phyloP scores from a whole-genome alignment of 2,113 vertebrate genomes.

The Nyctereutes procyonoides region DNA sequence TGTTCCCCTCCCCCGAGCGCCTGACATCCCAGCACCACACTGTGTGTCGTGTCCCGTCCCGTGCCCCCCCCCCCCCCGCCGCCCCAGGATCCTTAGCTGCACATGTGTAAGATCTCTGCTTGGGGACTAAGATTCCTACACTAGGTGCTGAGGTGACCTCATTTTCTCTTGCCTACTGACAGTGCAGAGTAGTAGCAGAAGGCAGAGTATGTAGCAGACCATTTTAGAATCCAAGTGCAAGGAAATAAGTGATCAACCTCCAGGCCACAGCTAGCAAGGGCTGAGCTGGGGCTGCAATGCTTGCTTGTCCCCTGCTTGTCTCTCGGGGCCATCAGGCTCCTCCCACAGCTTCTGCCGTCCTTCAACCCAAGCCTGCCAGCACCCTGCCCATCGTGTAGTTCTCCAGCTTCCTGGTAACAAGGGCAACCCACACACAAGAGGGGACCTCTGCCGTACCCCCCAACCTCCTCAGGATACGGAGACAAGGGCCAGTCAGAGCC shows the following conservation, averaged over 20 bases:
- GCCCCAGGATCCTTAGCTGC: not conserved
- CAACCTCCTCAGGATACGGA: not conserved
- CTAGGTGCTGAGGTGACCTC: not conserved
- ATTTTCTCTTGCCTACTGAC: not conserved
- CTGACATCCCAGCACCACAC: too few species aligned
- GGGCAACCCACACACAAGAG: not conserved
- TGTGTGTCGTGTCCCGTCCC: too few species aligned
- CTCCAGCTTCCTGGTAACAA: not conserved
- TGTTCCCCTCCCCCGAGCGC: too few species aligned
- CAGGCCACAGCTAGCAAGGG: not conserved
- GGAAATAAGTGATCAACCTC: not conserved
- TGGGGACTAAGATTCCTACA: not conserved
- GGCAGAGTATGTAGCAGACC: not conserved
- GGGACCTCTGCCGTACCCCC: not conserved
- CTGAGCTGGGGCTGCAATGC: not conserved
- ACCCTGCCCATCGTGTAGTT: not conserved
- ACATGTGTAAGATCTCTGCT: not conserved
- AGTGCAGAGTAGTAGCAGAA: not conserved
- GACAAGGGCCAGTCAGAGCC: not conserved
- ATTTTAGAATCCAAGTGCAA: not conserved
- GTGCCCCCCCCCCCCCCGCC: too few species aligned
- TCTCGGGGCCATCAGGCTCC: not conserved
- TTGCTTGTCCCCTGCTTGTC: too few species aligned
- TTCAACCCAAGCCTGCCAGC: not conserved
- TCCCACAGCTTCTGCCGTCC: not conserved